Evolutionary conservation across 1,140 invertebrate species (phyloP), one percentile per base, ranked within the genome.

Genomic region (Dinoponera quadriceps): DNA sequence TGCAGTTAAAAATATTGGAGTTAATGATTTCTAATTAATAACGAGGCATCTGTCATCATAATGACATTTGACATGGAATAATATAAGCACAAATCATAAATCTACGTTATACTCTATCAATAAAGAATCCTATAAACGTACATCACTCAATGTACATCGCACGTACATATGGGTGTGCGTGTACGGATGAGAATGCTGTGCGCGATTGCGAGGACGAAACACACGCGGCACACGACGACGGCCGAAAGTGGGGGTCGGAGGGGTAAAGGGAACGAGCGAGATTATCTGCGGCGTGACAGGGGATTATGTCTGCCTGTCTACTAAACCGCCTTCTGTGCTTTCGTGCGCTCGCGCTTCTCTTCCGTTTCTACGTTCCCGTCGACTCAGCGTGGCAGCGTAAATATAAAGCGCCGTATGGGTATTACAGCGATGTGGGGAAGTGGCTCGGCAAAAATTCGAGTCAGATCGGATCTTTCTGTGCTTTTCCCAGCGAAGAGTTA

Each of bases 251-350:
- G 49, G 48, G 22, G 55, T 68, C 55, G 51, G 55, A 73, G 33
- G 68, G 51, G 68, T n/a, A 18, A 22, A 29, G 51, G 51, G 51
- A 60, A 66, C 62, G 60, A 60, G 48, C 20, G 49, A 83, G 62
- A 87, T 89, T 86, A 88, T 87, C 83, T 80, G 75, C 72, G 51
- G 75, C 75, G 59, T 88, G 84, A 83, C 84, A 74, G 69, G 49
- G 62, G 81, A 89, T 89, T 89, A 88, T 71, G 80, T 85, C 75
- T 38, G 68, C 44, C 57, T 77, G 83, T 85, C 85, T 81, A 68
- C 22, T 74, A 63, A 83, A 83, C 80, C 82, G 55, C 48, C 63
- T 78, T 69, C 55, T 49, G 57, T 20, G 27, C 49, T n/a, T 62
- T 55, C 22, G 33, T 78, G 78, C 29, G 13, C 63, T 38, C 63